Percentiles rank a stretch among this genome's conserved stretches.
Conservation (phyloP, 2,888 invertebrate genomes). For the Apamea epomidion region DNA sequence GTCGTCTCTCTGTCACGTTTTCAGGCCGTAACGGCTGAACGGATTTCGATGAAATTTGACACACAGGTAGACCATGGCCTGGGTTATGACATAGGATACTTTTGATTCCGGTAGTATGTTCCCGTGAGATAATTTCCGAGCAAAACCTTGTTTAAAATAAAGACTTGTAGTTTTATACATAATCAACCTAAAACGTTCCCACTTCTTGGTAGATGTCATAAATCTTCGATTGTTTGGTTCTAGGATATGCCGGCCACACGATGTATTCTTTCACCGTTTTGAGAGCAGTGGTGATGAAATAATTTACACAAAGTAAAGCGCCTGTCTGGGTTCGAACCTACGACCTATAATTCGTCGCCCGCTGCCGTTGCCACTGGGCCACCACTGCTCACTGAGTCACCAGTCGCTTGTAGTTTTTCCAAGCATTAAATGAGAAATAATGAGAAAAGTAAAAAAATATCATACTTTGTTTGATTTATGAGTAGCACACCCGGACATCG, state of each 20-base stretch:
- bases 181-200: neutral
- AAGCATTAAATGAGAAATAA: neutral
- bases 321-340: neutral
- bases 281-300: neutral
- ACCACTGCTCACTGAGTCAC: neutral
- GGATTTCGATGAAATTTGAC: neutral
- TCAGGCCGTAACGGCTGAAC: neutral
- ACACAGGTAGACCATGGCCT: neutral
- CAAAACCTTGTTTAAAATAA: neutral
- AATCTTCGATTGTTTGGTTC: no score
- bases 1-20: neutral
- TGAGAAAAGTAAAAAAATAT: conserved; percentile 20
- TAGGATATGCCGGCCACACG: neutral
- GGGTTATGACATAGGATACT: neutral
- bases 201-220: neutral
- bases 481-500: conserved; percentile 52
- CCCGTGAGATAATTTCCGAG: neutral
- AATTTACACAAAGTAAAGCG: neutral
- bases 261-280: neutral
- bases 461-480: conserved; percentile 44
- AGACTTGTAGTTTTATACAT: neutral
- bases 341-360: neutral
- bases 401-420: neutral
- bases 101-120: neutral
- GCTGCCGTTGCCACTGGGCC: neutral